phyloP scores from a whole-genome alignment of 2,888 invertebrate genomes.

The Sthenelais limicola region DNA sequence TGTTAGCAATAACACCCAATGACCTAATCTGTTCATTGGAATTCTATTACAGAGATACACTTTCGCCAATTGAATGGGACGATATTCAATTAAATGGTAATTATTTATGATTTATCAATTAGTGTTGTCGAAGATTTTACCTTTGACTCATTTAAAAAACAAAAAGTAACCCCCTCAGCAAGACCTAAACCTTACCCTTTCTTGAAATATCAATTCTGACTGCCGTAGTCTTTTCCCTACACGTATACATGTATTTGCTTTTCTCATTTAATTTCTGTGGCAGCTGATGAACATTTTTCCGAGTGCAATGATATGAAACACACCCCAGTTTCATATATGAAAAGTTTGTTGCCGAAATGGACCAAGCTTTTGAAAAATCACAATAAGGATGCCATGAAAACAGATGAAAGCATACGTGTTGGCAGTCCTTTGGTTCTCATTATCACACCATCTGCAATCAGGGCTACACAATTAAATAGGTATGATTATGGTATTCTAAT shows the following conservation, averaged over 20 bases:
- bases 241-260: background rate
- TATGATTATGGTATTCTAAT: too few species aligned
- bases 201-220: too few species aligned
- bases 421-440: conserved; percentile 23
- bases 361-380: too few species aligned
- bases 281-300: background rate
- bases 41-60: conserved; percentile 10
- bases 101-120: too few species aligned
- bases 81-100: conserved; percentile 11
- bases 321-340: conserved; percentile 3
- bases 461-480: conserved; percentile 55
- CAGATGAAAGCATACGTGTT: background rate
- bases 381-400: conserved; percentile 19
- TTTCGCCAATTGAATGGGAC: conserved; percentile 37
- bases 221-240: too few species aligned
- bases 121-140: background rate
- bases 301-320: conserved; percentile 24
- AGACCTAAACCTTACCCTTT: too few species aligned
- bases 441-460: conserved; percentile 25
- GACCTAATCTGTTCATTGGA: conserved; percentile 2
- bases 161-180: background rate
- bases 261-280: background rate
- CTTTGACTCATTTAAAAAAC: background rate
- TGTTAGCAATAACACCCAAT: background rate
- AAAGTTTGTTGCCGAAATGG: conserved; percentile 25